phyloP scores from a whole-genome alignment of 1,140 invertebrate species.

The Platorchestia sp. region DNA sequence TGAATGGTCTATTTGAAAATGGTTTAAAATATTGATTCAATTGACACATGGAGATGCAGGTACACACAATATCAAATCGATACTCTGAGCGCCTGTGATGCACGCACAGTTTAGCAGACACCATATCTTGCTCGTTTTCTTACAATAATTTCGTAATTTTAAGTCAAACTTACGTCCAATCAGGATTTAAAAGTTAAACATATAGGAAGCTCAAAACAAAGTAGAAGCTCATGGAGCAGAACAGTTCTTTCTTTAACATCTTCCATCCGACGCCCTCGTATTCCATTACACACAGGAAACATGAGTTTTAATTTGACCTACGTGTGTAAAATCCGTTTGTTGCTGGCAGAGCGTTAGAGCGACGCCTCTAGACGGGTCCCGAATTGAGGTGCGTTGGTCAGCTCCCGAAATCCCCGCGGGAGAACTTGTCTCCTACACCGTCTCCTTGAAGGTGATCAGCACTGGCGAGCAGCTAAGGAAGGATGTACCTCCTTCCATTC shows the following conservation, averaged over 20 bases:
- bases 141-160: not conserved
- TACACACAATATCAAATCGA: too few species aligned
- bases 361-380: slow-evolving; percentile 84
- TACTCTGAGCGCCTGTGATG: too few species aligned
- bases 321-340: not conserved
- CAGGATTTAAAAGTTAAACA: not conserved
- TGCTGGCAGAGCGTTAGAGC: slow-evolving; percentile 76
- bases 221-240: too few species aligned
- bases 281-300: too few species aligned
- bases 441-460: slow-evolving; percentile 76
- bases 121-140: not conserved
- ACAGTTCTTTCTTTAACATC: too few species aligned
- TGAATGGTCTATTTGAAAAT: not conserved
- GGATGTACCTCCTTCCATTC: not conserved
- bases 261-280: too few species aligned
- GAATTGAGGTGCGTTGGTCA: slow-evolving; percentile 89
- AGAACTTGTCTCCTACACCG: slow-evolving; percentile 86
- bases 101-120: not conserved
- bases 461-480: not conserved
- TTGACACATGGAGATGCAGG: not conserved
- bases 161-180: not conserved
- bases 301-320: too few species aligned
- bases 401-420: slow-evolving; percentile 89
- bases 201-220: not conserved
- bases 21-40: not conserved